These are phyloP conservation scores for Varanus salvator DNA, from an alignment of 2,113 vertebrate genomes.

Conservation along the genomic window DNA sequence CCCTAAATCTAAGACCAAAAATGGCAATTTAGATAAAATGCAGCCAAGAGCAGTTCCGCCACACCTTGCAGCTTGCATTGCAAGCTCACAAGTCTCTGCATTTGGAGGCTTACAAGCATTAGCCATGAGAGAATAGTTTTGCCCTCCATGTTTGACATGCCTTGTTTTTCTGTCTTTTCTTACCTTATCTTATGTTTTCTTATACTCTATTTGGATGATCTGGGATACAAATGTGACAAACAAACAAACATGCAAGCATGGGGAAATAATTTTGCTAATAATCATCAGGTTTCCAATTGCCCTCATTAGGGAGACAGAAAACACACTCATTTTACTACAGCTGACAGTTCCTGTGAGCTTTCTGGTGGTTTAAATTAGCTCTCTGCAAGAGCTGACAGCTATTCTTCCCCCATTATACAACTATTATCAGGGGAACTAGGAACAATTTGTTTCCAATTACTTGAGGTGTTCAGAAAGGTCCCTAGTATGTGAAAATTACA, in stretches of 20 bases:
- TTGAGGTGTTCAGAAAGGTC: constrained; percentile 5
- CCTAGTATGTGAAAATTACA: background rate
- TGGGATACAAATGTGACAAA: no score
- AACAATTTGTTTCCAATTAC: background rate
- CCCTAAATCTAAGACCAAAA: no score
- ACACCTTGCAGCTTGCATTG: no score
- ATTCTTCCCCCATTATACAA: background rate
- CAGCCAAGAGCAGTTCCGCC: no score
- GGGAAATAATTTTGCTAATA: background rate
- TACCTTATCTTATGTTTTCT: no score
- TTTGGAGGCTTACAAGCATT: no score
- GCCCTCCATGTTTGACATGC: no score
- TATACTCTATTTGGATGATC: no score
- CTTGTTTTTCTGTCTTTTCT: no score
- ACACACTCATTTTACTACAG: background rate
- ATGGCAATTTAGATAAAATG: no score
- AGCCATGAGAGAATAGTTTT: no score
- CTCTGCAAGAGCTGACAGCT: background rate
- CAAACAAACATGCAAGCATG: background rate
- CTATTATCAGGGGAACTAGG: background rate
- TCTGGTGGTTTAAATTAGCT: background rate
- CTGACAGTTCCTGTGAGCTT: constrained; percentile 14
- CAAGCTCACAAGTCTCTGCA: no score
- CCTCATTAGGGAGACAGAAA: constrained; percentile 7
- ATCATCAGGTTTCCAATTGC: background rate